Evolutionary conservation across 2,888 invertebrate genomes (phyloP).

Genomic region (Emmelina monodactyla): DNA sequence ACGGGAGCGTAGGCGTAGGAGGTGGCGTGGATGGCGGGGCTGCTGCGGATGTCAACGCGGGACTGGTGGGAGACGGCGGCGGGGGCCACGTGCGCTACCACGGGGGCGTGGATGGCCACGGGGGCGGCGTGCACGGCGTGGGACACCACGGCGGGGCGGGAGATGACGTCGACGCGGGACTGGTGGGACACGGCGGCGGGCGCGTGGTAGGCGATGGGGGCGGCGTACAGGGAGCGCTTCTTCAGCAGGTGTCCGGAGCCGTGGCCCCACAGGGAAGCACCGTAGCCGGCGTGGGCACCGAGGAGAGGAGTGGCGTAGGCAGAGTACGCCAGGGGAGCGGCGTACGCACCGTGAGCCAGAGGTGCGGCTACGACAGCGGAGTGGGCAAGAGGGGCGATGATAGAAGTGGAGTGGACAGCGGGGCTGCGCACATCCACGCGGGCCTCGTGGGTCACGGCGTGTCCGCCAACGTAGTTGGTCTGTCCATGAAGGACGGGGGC

Average conservation of each 20-base stretch:
- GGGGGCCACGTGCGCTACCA: slow-evolving; percentile 32
- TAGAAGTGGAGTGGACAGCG: slow-evolving; percentile 20
- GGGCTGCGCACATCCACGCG: slow-evolving; percentile 19
- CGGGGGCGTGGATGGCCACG: slow-evolving; percentile 20
- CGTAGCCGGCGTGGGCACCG: slow-evolving; percentile 21
- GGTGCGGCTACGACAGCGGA: slow-evolving; percentile 33
- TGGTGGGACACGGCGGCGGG: slow-evolving; percentile 35
- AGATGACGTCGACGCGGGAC: slow-evolving; percentile 36
- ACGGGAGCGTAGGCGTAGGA: too few relatives aligned
- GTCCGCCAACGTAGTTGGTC: slow-evolving; percentile 50
- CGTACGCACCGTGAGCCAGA: slow-evolving; percentile 15
- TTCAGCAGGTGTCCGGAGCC: slow-evolving; percentile 27
- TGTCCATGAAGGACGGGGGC: slow-evolving; percentile 55
- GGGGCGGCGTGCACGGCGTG: slow-evolving; percentile 25
- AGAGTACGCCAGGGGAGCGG: slow-evolving; percentile 14
- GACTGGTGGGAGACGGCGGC: slow-evolving; percentile 61
- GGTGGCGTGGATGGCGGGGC: too few relatives aligned
- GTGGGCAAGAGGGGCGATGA: too few relatives aligned
- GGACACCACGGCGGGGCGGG: slow-evolving; percentile 32
- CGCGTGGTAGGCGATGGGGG: slow-evolving; percentile 16
- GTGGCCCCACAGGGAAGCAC: not conserved
- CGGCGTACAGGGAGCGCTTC: slow-evolving; percentile 34
- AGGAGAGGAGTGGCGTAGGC: slow-evolving; percentile 17
- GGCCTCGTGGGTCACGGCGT: slow-evolving; percentile 38
- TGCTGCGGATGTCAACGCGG: slow-evolving; percentile 39